Percentiles rank a stretch among this genome's conserved stretches.
These are phyloP conservation scores for Malurus splendens DNA, from an alignment of 2,797 vertebrate genomes.

Conservation along the genomic window DNA sequence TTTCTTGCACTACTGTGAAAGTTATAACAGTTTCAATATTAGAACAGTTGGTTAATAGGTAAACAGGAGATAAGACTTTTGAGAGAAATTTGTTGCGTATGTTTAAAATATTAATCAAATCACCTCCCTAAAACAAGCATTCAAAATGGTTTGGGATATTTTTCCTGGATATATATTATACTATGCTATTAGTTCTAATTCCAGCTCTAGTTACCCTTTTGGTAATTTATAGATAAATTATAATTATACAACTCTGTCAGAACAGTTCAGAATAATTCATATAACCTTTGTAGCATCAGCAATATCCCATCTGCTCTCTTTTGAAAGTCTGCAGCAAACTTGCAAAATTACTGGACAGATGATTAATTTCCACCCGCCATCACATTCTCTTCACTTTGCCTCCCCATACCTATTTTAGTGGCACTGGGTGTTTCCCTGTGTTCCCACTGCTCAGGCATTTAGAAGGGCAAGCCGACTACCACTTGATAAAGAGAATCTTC, in stretches of 20 bases:
- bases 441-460: background rate
- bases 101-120: background rate
- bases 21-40: background rate
- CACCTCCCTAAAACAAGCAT: rapidly evolving
- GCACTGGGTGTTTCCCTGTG: background rate
- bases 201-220: background rate
- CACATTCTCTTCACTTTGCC: background rate
- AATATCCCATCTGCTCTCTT: background rate
- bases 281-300: background rate
- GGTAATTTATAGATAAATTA: background rate
- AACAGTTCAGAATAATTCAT: background rate
- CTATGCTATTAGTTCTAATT: background rate
- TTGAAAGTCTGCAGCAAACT: background rate
- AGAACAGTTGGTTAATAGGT: background rate
- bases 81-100: background rate
- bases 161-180: background rate
- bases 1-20: background rate
- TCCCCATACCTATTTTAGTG: background rate
- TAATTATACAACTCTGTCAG: background rate
- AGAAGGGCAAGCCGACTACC: background rate
- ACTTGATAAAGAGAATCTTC: background rate
- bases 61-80: background rate
- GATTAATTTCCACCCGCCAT: background rate
- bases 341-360: background rate
- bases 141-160: background rate